Evolutionary conservation across 2,113 vertebrate genomes (phyloP).

Genomic region (Spermophilus dauricus): DNA sequence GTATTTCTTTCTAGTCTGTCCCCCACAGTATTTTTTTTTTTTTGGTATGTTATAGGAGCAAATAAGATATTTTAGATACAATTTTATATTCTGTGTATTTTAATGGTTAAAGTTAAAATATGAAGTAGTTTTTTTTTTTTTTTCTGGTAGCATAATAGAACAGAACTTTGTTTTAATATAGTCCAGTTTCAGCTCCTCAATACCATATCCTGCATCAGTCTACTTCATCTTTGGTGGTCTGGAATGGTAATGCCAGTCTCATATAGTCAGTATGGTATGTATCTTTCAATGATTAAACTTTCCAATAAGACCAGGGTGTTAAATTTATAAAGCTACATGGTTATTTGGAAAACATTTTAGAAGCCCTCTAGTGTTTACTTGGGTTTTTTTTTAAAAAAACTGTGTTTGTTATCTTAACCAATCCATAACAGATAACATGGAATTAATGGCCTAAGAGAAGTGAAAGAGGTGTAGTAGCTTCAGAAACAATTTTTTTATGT

Average conservation of each 20-base stretch:
- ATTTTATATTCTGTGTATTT: slow-evolving; percentile 3
- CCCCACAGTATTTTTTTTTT: too few species aligned
- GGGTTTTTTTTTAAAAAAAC: not conserved
- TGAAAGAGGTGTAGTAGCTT: too few species aligned
- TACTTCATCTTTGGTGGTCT: not conserved
- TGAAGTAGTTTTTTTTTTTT: not conserved
- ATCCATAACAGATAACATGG: not conserved
- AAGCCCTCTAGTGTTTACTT: not conserved
- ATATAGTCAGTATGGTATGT: not conserved
- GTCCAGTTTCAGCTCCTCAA: not conserved
- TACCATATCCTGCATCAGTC: not conserved
- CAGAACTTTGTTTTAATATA: not conserved
- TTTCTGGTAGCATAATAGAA: not conserved
- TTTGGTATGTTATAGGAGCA: not conserved
- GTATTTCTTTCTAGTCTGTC: not conserved
- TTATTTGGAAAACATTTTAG: not conserved
- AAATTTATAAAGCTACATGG: not conserved
- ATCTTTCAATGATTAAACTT: not conserved
- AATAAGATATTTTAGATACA: not conserved
- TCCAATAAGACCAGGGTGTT: not conserved
- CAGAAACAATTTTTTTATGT: not conserved
- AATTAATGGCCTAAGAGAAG: not conserved
- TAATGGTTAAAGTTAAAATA: slow-evolving; percentile 13
- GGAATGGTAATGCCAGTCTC: not conserved
- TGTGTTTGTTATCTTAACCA: not conserved